Evolutionary conservation across 2,888 invertebrate species (phyloP).

Genomic region (Phengaris alcon): DNA sequence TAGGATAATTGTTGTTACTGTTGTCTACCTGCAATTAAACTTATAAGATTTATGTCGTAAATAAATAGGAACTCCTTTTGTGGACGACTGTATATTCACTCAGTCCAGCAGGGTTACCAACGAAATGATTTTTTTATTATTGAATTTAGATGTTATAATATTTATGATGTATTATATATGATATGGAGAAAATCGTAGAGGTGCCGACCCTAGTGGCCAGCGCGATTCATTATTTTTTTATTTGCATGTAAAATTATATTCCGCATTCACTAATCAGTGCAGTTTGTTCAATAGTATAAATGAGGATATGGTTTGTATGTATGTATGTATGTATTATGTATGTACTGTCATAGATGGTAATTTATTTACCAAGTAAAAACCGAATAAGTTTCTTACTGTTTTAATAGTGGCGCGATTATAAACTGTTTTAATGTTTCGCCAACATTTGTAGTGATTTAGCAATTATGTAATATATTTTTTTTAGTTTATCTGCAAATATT

Average conservation of each 20-base stretch:
- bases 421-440: too few species aligned
- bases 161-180: too few species aligned
- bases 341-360: background rate
- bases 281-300: background rate
- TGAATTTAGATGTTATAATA: too few species aligned
- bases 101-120: background rate
- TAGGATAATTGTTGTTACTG: conserved; percentile 12
- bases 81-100: background rate
- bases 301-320: conserved; percentile 1
- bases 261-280: background rate
- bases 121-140: background rate
- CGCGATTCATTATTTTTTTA: conserved; percentile 8
- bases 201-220: background rate
- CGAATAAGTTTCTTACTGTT: background rate
- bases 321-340: too few species aligned
- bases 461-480: too few species aligned
- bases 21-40: conserved; percentile 1
- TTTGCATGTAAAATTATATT: background rate
- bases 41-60: background rate
- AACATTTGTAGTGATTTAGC: too few species aligned
- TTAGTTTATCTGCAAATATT: too few species aligned
- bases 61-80: conserved; percentile 27
- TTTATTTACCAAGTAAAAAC: background rate
- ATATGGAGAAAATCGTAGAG: background rate
- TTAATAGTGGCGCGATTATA: too few species aligned